Base-by-base conservation (phyloP, 2,113 vertebrate species). In the Pedionomus torquatus region DNA sequence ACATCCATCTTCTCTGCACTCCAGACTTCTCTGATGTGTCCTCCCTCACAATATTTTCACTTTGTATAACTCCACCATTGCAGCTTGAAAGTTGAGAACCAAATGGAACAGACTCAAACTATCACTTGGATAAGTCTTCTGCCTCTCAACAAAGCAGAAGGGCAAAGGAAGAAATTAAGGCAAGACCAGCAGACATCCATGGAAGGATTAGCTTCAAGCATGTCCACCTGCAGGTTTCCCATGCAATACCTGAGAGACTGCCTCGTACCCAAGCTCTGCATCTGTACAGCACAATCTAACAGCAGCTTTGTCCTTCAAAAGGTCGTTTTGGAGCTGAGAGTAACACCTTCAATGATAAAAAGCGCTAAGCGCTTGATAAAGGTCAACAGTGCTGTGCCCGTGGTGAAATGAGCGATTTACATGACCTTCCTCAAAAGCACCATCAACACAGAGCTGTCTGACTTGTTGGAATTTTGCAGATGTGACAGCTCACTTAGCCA, bases 11-110 rank as follows among this genome's bases (percentile, higher is more conserved):
- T 28, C 46, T 17, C 37, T 23, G 20, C 26, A 24, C 43, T 90
- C 33, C 33, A 69, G 35, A 58, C 17, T 54, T 63, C 37, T 83
- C 51, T 25, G 2, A 1, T 48, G 35, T 65, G 17, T 13, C 35
- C 60, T 80, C 48, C 35, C 60, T 80, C 48, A 26, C 19, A 0
- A 0, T n/a, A 68, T 24, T 28, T 76, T 26, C 17, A 51, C 21
- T 30, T 28, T 11, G 5, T 82, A 1, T 2, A 86, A 54, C 20
- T 66, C 46, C 17, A 8, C 33, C 46, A 54, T 1, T 0, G 0
- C 26, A 57, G 17, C 54, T 28, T 3, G 2, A 57, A 92, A 65
- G 28, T 1, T 1, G 0, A 52, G 33, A 57, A 16, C 19, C 23
- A 24, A 41, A 80, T 0, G 0, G 24, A 17, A 25, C 54, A 78